Evolutionary conservation across 1,140 invertebrate genomes (phyloP), one percentile per base, ranked within the genome.

Genomic region (Triops longicaudatus): DNA sequence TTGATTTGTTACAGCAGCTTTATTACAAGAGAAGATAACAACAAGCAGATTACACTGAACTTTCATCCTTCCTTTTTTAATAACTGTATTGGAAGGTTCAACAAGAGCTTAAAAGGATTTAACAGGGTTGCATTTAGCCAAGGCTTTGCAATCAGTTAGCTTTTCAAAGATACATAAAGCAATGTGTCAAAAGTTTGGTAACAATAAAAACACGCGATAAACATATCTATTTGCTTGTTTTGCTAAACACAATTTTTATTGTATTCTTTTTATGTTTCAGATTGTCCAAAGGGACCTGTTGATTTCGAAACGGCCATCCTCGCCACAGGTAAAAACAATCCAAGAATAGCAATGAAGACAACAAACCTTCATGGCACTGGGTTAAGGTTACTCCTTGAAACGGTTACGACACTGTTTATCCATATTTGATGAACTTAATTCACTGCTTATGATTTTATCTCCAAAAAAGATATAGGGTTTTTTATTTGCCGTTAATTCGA

Each of bases 241-340:
- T 63, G 14, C 14, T 37, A 37, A 37, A 2, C 31, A 37, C n/a
- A n/a, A 44, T 44, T 63, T 17, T 63, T 63, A 5, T 63, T 14
- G 0, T 1, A n/a, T 17, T 63, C n/a, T 63, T 63, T 63, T 5
- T 5, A 10, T 63, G 31, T 63, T 22, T 6, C 50, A 63, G 50
- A 22, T 63, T 63, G 17, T 17, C 10, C 50, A 63, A 63, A 17
- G 5, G 50, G 50, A 63, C 50, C 50, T 81, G 78, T 73, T 17
- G 78, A 78, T 44, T 78, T 73, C 50, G 78, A 78, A 77, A 73
- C 75, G 11, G 78, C 78, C n/a, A 77, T 78, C 26, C 63, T 28
- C 28, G 75, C 75, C 7, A 77, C 78, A 77, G 78, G 78, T 78
- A 77, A 78, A 81, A 74, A 26, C 3, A 5, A 22, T 14, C 17